Base-by-base conservation (phyloP, 2,797 vertebrate species). In the Clarias laeviceps region DNA sequence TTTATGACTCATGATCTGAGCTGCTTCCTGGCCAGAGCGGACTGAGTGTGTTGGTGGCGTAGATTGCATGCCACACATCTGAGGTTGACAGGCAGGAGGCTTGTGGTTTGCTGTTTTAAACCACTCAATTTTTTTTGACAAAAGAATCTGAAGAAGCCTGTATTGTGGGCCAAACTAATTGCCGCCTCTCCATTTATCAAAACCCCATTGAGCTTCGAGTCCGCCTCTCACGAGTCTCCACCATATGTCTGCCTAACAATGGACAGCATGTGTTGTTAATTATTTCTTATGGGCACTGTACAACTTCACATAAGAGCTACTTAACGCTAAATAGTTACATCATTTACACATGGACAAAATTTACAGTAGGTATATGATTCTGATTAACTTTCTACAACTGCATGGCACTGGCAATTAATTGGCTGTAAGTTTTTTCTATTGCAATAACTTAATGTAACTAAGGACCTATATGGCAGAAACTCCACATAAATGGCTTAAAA, bases 1-100 rank as follows among this genome's bases (percentile, higher is more conserved):
- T 74, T 97, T 97, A 0, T 98, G 97, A 40, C 96, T 95, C 81
- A 84, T 82, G 80, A 78, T 86, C 69, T 80, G 81, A 57, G 73
- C 70, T 85, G 82, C 54, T 89, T 79, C 57, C 83, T 79, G 50
- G 66, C 82, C 74, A 64, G 81, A 45, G 50, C 73, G 73, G 8
- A 87, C 80, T 57, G 40, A 70, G 32, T 87, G 82, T 32, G 73
- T 85, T 85, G 87, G 85, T 87, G 78, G 82, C n/a, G 74, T 24
- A 68, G 27, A 22, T 5, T 59, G 82, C 80, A 84, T 34, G 65
- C 56, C 62, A 62, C 62, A 88, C 90, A 91, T 82, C 91, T 93
- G 92, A 90, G 80, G 85, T 54, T 92, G 93, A 93, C 89, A 91
- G 85, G 54, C 90, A 89, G 81, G 64, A 61, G 68, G 59, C 86